A percentile compares a stretch with the other conserved stretches of the same genome.
Evolutionary conservation across 1,140 invertebrate species (phyloP).

Genomic region (Conus ventricosus): DNA sequence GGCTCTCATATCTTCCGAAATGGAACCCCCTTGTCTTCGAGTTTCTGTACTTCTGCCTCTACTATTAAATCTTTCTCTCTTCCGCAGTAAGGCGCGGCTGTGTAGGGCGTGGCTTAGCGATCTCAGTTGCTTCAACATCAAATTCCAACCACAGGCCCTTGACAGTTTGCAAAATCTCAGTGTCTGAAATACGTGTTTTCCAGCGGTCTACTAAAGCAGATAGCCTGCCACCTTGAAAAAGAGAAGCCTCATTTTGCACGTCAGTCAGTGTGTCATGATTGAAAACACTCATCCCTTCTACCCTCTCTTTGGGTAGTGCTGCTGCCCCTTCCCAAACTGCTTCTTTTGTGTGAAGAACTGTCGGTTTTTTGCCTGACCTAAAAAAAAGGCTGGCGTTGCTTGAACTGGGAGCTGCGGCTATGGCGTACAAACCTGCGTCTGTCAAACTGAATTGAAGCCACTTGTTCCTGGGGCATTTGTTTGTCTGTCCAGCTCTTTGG

Average conservation of each 20-base stretch:
- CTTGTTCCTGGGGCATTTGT: neutral
- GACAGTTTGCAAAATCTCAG: neutral
- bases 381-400: neutral
- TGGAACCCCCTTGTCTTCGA: neutral
- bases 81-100: neutral
- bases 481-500: neutral
- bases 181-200: neutral
- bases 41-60: neutral
- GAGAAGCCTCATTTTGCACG: neutral
- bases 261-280: too few relatives aligned
- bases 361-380: neutral
- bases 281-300: neutral
- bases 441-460: neutral
- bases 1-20: too few relatives aligned
- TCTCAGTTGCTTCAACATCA: neutral
- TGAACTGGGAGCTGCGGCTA: neutral
- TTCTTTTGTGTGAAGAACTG: neutral
- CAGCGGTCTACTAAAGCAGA: neutral
- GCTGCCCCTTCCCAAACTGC: neutral
- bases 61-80: neutral
- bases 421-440: neutral
- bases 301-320: neutral
- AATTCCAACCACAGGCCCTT: neutral
- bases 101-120: neutral
- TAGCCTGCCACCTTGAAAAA: conserved; percentile 14